These are phyloP conservation scores for Aurelia aurita DNA, from an alignment of 30 jellyfish, hydroid and myxozoan genomes.

Conservation along the genomic window DNA sequence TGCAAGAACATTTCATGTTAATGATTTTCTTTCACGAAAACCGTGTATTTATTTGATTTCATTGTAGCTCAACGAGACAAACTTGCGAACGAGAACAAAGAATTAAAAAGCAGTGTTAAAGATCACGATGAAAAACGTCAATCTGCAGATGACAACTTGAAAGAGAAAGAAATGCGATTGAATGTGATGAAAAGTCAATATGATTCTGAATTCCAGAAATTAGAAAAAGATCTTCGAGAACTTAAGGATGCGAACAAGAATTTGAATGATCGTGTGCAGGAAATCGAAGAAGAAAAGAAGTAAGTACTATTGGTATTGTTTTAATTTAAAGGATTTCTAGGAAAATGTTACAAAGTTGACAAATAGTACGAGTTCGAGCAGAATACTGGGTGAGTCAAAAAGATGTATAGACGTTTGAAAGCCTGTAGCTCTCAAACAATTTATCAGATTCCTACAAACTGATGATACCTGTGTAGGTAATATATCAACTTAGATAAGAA, in stretches of 20 bases:
- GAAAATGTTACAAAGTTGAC: not conserved
- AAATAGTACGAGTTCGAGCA: too few species aligned
- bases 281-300: conserved; percentile 48
- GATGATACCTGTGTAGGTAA: too few species aligned
- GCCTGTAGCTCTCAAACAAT: too few species aligned
- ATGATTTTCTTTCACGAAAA: too few species aligned
- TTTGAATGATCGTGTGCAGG: conserved; percentile 4
- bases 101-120: conserved; percentile 21
- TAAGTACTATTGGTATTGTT: not conserved
- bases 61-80: conserved; percentile 61
- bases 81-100: conserved; percentile 47
- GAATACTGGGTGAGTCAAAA: too few species aligned
- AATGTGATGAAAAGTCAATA: conserved; percentile 49
- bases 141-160: conserved; percentile 24
- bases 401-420: too few species aligned
- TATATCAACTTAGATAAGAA: too few species aligned
- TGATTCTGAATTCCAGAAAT: conserved; percentile 38
- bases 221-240: conserved; percentile 41
- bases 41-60: too few species aligned
- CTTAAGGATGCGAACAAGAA: conserved; percentile 27
- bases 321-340: not conserved
- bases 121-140: conserved; percentile 36
- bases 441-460: too few species aligned
- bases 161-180: conserved; percentile 62
- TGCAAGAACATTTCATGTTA: too few species aligned